phyloP scores from a whole-genome alignment of 92 coral and sea anemone genomes.

The Porites cylindrica region DNA sequence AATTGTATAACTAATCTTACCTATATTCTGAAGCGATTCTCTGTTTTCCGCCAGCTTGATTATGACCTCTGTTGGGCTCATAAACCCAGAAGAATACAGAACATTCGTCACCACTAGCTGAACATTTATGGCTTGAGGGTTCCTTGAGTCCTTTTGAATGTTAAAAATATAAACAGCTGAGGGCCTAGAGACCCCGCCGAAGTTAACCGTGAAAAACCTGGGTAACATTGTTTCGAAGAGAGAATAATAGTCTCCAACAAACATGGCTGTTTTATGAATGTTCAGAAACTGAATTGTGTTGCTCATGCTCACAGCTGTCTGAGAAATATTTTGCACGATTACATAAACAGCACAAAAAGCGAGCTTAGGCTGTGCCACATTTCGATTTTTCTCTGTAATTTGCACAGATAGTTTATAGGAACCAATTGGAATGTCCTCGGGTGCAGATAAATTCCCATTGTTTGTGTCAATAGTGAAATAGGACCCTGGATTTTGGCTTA shows the following conservation, averaged over 20 bases:
- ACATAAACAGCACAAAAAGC: slow-evolving; percentile 69
- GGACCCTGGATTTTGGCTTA: slow-evolving; percentile 67
- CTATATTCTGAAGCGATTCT: slow-evolving; percentile 51
- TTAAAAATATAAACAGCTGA: slow-evolving; percentile 62
- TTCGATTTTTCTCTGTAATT: slow-evolving; percentile 66
- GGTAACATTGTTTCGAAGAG: slow-evolving; percentile 8
- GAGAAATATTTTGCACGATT: slow-evolving; percentile 68
- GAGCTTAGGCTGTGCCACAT: slow-evolving; percentile 58
- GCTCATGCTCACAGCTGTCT: slow-evolving; percentile 72
- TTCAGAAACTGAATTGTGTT: slow-evolving; percentile 78
- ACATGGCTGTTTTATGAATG: slow-evolving; percentile 60
- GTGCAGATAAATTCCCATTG: slow-evolving; percentile 78
- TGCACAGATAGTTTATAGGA: slow-evolving; percentile 62
- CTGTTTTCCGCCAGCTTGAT: slow-evolving; percentile 48
- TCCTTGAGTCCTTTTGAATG: slow-evolving; percentile 50
- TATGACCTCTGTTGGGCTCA: slow-evolving; percentile 42
- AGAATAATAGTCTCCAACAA: slow-evolving; percentile 79
- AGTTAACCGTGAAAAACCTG: neutral
- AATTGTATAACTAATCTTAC: slow-evolving; percentile 35
- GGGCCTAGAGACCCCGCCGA: neutral
- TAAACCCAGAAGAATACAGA: neutral
- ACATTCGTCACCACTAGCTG: slow-evolving; percentile 60
- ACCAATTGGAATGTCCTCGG: slow-evolving; percentile 62
- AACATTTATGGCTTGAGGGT: slow-evolving; percentile 64
- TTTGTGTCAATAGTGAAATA: slow-evolving; percentile 74